Evolutionary conservation across 2,113 vertebrate genomes (phyloP).

Genomic region (Brachyhypopomus occidentalis): DNA sequence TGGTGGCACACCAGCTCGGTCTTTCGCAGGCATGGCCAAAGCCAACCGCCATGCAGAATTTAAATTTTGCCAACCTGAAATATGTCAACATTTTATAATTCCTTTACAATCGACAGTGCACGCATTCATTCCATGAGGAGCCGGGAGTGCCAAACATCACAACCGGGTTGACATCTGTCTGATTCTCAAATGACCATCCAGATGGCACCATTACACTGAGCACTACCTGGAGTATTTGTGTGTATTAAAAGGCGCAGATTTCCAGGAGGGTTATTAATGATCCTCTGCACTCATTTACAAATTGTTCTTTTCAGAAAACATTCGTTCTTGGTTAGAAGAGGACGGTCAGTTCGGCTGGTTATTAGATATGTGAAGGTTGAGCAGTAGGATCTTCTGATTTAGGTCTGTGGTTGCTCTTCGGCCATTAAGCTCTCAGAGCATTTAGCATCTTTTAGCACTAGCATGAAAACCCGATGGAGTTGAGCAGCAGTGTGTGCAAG

Average conservation of each 20-base stretch:
- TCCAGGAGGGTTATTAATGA: neutral
- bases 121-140: slow-evolving; percentile 47
- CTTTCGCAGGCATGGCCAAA: slow-evolving; percentile 58
- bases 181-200: slow-evolving; percentile 27
- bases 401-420: neutral
- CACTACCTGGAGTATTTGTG: neutral
- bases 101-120: slow-evolving; percentile 56
- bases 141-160: slow-evolving; percentile 24
- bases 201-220: neutral
- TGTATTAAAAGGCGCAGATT: neutral
- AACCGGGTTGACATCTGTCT: slow-evolving; percentile 39
- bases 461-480: no score
- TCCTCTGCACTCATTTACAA: neutral
- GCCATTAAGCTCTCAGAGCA: neutral
- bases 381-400: neutral
- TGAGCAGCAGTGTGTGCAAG: neutral
- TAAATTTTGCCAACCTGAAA: slow-evolving; percentile 55
- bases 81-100: slow-evolving; percentile 61
- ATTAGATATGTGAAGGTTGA: no score
- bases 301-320: slow-evolving; percentile 6
- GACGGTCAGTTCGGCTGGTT: no score
- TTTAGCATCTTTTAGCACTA: neutral
- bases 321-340: neutral
- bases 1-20: slow-evolving; percentile 54
- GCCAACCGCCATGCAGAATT: slow-evolving; percentile 45